These are phyloP conservation scores for Spatulosminthurus flaviceps DNA, from an alignment of 2,888 invertebrate genomes.

Conservation along the genomic window DNA sequence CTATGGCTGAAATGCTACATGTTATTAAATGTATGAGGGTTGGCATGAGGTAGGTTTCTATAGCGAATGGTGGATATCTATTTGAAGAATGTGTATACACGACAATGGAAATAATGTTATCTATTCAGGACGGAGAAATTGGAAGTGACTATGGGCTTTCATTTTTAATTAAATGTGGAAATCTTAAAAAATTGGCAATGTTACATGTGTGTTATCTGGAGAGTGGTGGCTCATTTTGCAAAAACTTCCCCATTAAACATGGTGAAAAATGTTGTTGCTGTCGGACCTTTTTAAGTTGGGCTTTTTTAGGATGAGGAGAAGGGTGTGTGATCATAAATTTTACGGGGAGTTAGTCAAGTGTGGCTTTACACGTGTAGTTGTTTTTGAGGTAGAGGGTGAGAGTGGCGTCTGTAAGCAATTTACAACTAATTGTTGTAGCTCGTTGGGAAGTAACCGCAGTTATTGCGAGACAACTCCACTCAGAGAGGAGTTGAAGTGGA, in stretches of 20 bases:
- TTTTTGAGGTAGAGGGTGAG: not conserved
- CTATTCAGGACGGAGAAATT: too few species aligned
- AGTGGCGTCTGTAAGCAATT: not conserved
- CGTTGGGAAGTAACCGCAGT: not conserved
- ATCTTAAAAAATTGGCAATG: not conserved
- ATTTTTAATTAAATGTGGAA: not conserved
- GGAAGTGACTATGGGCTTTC: not conserved
- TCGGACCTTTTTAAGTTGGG: not conserved
- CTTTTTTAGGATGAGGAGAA: not conserved
- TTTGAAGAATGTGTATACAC: too few species aligned
- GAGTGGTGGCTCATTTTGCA: too few species aligned
- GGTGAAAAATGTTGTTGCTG: not conserved
- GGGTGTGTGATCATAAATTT: constrained; percentile 8
- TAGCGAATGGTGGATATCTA: too few species aligned
- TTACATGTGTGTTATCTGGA: not conserved
- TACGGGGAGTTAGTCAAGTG: not conserved
- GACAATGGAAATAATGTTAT: too few species aligned
- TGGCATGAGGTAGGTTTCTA: too few species aligned
- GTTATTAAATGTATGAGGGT: too few species aligned
- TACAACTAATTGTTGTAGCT: not conserved
- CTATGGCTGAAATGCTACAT: too few species aligned
- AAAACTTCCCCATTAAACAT: not conserved
- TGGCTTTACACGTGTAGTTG: not conserved
- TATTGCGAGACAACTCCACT: not conserved
- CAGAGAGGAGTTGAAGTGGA: not conserved